A percentile compares a stretch with the other conserved stretches of the same genome.
Evolutionary conservation across 2,113 vertebrate species (phyloP).

Genomic region (Lagopus muta): DNA sequence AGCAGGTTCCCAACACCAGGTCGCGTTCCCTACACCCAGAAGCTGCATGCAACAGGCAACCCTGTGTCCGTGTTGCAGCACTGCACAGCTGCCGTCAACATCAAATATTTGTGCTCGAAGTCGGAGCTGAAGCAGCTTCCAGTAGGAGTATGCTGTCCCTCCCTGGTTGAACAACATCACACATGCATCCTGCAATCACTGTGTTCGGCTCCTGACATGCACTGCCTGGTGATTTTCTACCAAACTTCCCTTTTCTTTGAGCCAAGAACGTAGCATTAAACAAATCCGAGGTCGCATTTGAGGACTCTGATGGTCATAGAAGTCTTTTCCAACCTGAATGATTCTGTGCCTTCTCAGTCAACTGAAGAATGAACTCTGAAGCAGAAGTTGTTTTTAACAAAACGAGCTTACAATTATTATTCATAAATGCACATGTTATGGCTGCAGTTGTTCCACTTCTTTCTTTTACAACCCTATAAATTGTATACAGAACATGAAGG

Average conservation of each 20-base stretch:
- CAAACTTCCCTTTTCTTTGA: neutral
- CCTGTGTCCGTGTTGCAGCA: neutral
- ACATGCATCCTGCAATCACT: accelerated
- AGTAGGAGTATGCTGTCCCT: neutral
- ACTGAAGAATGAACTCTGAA: slow-evolving; percentile 17
- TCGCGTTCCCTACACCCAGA: neutral
- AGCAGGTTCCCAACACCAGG: too few species aligned
- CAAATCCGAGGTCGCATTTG: neutral
- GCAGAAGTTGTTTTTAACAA: slow-evolving; percentile 51
- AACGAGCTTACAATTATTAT: slow-evolving; percentile 69
- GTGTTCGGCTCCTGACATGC: neutral
- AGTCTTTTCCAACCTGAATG: too few species aligned
- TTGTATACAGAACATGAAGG: slow-evolving; percentile 68
- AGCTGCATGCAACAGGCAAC: neutral
- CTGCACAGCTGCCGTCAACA: neutral
- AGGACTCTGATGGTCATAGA: neutral
- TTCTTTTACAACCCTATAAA: slow-evolving; percentile 72
- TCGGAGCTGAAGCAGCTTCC: slow-evolving; percentile 5
- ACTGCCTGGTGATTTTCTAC: neutral
- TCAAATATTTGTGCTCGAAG: slow-evolving; percentile 27
- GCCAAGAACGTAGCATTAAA: neutral
- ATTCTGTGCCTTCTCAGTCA: neutral
- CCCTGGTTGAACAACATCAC: neutral
- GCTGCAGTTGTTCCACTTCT: slow-evolving; percentile 66
- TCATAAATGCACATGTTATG: slow-evolving; percentile 70